Evolutionary conservation across 2,797 vertebrate genomes (phyloP).

Genomic region (Pteropus rufus): DNA sequence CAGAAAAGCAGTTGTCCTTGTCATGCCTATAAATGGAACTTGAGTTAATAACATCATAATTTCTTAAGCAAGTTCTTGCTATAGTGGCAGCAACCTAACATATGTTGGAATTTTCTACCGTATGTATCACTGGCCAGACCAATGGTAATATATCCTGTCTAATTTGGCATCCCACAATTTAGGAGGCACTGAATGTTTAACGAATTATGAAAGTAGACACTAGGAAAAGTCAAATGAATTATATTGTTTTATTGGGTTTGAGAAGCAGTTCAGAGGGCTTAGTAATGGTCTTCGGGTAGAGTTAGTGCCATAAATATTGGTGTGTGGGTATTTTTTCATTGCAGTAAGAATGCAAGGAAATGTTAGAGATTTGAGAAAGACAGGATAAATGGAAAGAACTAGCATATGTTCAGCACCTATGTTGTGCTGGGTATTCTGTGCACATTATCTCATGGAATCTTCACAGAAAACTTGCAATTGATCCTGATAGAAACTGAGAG

Average conservation of each 20-base stretch:
- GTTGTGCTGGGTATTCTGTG: not conserved
- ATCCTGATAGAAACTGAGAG: not conserved
- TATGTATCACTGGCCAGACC: not conserved
- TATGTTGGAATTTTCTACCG: not conserved
- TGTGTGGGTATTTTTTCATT: not conserved
- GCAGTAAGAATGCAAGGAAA: not conserved
- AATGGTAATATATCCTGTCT: not conserved
- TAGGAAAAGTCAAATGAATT: conserved; percentile 29
- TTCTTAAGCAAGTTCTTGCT: conserved; percentile 13
- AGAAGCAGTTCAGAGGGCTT: not conserved
- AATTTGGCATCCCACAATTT: not conserved
- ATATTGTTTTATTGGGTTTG: not conserved
- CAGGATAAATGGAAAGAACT: not conserved
- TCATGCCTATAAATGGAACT: not conserved
- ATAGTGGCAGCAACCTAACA: not conserved
- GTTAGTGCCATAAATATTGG: not conserved
- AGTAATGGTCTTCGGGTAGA: not conserved
- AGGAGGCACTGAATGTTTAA: not conserved
- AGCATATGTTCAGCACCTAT: not conserved
- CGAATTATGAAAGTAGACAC: conserved; percentile 4
- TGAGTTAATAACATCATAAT: not conserved
- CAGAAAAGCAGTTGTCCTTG: not conserved
- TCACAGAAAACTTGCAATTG: not conserved
- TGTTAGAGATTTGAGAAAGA: not conserved
- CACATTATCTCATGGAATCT: not conserved